Evolutionary conservation across 2,113 vertebrate species (phyloP).

Genomic region (Mungos mungo): DNA sequence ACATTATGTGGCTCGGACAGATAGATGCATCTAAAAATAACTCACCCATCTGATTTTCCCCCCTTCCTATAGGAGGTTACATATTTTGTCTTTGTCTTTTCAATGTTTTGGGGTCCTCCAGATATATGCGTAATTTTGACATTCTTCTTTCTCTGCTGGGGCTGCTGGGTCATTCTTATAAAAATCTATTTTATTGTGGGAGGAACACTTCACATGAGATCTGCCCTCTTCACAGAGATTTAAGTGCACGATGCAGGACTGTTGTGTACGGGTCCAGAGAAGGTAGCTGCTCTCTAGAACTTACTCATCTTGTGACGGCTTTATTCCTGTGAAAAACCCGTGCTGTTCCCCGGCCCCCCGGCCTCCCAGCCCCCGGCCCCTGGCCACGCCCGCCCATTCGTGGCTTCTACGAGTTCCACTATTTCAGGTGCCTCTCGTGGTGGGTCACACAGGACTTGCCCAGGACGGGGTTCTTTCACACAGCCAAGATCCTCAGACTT

Average conservation of each 20-base stretch:
- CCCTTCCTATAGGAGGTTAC: not conserved
- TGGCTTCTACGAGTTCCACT: fast-evolving
- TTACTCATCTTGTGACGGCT: fast-evolving
- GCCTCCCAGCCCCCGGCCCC: fast-evolving
- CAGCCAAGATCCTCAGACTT: fast-evolving
- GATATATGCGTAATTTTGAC: not conserved
- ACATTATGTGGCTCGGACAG: not conserved
- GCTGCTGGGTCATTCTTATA: fast-evolving
- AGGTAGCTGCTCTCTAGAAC: fast-evolving
- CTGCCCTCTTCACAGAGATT: not conserved
- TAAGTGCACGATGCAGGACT: fast-evolving
- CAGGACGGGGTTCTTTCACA: not conserved
- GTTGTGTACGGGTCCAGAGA: fast-evolving
- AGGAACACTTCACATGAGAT: not conserved
- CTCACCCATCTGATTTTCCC: fast-evolving
- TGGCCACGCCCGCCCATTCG: fast-evolving
- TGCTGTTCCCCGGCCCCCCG: fast-evolving
- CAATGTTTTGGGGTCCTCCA: not conserved
- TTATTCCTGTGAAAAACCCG: fast-evolving
- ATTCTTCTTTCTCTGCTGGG: not conserved
- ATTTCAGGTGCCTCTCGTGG: fast-evolving
- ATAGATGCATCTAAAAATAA: not conserved
- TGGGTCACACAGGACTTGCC: fast-evolving
- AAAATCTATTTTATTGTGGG: not conserved
- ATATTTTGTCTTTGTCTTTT: not conserved